Evolutionary conservation across 1,140 invertebrate species (phyloP).

Genomic region (Grapholita molesta): DNA sequence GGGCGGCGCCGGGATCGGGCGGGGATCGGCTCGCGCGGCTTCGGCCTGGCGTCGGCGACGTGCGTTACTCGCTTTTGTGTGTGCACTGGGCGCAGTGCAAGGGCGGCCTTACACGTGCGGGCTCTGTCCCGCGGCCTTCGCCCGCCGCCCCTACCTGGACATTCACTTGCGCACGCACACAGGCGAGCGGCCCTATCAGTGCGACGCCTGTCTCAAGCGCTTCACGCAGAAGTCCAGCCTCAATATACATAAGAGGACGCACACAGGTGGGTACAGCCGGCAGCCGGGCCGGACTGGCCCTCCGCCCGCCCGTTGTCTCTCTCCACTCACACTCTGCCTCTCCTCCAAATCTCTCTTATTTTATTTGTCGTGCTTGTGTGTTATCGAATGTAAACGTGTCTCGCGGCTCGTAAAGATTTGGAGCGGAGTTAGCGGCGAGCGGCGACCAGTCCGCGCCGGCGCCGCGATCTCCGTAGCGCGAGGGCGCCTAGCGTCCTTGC

Average conservation of each 20-base stretch:
- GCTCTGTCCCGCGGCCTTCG: constrained; percentile 82
- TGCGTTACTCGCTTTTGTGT: constrained; percentile 78
- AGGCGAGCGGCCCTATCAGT: constrained; percentile 85
- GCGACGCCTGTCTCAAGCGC: constrained; percentile 83
- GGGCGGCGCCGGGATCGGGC: constrained; percentile 23
- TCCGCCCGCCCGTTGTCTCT: constrained; percentile 56
- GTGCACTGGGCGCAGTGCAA: constrained; percentile 77
- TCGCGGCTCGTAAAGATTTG: constrained; percentile 41
- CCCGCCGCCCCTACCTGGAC: constrained; percentile 83
- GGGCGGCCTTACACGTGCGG: constrained; percentile 83
- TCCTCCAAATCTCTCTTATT: constrained; percentile 50
- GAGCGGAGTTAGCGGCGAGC: constrained; percentile 68
- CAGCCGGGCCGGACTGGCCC: constrained; percentile 61
- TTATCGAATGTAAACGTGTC: constrained; percentile 18
- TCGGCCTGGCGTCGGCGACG: constrained; percentile 60
- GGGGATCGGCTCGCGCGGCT: constrained; percentile 47
- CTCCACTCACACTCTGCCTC: constrained; percentile 47
- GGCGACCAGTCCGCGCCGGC: constrained; percentile 63
- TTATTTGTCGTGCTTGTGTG: constrained; percentile 23
- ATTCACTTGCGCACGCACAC: constrained; percentile 88
- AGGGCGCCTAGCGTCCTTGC: constrained; percentile 65
- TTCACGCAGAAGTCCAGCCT: constrained; percentile 85
- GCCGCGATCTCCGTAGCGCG: constrained; percentile 65
- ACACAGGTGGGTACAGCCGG: constrained; percentile 79
- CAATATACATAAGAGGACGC: constrained; percentile 87